These are phyloP conservation scores for Chrysocyon brachyurus DNA, from an alignment of 2,797 vertebrate species.

Conservation along the genomic window DNA sequence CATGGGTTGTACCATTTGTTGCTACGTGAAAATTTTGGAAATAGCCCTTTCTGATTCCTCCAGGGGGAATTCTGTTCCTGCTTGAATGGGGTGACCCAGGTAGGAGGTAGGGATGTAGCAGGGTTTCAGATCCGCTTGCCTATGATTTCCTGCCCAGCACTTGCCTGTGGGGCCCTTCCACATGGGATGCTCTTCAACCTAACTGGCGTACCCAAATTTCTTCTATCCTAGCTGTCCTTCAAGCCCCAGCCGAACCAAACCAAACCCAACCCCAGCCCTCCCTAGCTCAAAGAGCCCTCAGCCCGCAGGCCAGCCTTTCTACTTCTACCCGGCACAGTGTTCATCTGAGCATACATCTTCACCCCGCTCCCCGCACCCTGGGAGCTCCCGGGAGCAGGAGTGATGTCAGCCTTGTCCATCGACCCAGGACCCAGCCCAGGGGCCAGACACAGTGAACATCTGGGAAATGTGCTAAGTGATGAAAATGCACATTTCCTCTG, in stretches of 20 bases:
- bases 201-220: background rate
- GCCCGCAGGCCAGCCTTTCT: background rate
- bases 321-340: background rate
- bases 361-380: background rate
- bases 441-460: background rate
- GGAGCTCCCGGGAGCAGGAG: background rate
- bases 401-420: background rate
- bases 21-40: background rate
- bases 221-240: background rate
- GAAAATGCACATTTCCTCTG: background rate
- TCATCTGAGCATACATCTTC: background rate
- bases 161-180: background rate
- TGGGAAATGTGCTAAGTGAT: background rate
- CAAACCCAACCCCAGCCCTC: background rate
- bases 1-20: rapidly evolving
- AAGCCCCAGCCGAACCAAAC: background rate
- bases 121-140: background rate
- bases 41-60: too few species aligned
- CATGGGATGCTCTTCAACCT: background rate
- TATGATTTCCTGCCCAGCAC: background rate
- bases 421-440: background rate
- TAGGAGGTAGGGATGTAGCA: rapidly evolving
- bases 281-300: background rate
- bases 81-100: background rate
- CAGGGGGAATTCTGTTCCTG: background rate